These are phyloP conservation scores for Balanococcus diminutus DNA, from an alignment of 2,888 invertebrate species.

Conservation along the genomic window DNA sequence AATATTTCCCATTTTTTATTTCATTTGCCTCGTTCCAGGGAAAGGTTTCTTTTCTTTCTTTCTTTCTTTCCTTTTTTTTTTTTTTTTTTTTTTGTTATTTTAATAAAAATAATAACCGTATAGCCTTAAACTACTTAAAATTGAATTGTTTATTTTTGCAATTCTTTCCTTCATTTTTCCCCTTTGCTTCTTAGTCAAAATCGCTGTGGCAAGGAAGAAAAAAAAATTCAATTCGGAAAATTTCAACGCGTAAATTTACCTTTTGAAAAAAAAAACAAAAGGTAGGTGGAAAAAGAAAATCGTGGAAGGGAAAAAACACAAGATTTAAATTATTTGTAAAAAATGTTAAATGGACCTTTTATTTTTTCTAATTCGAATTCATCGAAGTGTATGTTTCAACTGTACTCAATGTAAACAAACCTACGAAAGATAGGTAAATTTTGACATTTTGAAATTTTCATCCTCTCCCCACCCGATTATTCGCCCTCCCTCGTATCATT, in stretches of 20 bases:
- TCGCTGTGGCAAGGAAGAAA: background rate
- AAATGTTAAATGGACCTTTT: background rate
- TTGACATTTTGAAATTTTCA: background rate
- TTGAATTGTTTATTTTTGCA: background rate
- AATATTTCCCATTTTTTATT: too few species aligned
- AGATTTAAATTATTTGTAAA: background rate
- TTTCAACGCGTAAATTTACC: background rate
- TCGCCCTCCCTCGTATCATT: background rate
- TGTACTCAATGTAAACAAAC: background rate
- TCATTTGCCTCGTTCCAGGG: too few species aligned
- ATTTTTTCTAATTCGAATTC: background rate
- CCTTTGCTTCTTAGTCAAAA: background rate
- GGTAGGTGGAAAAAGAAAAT: background rate
- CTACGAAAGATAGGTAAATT: background rate
- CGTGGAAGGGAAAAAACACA: background rate
- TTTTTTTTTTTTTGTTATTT: background rate
- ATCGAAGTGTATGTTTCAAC: slow-evolving; percentile 7
- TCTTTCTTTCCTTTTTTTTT: background rate
- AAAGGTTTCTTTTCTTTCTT: too few species aligned
- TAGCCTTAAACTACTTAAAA: slow-evolving; percentile 19
- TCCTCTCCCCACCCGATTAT: background rate
- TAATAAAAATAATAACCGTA: background rate
- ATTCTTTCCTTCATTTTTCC: background rate
- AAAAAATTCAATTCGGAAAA: background rate
- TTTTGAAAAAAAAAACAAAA: background rate